Base-by-base conservation (phyloP, 2,888 invertebrate genomes). In the Eretmocerus hayati region DNA sequence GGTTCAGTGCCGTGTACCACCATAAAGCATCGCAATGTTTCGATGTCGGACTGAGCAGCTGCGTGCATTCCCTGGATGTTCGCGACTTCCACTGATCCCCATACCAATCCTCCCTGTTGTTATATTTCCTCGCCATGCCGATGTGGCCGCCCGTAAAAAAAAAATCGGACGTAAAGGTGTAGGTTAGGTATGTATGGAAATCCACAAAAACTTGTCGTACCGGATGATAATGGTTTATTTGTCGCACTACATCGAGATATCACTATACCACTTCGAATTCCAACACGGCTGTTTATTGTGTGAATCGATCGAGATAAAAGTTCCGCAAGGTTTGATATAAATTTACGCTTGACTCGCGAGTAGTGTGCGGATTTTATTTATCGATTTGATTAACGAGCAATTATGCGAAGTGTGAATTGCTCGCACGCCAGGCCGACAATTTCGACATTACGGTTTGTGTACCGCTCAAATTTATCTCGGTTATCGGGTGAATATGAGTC, bases 11-110 rank as follows among this genome's bases (percentile, higher is more conserved):
- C 63, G 60, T 56, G 69, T 70, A 71, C 71, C 71, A 70, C 70
- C 71, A 71, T 71, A 70, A 71, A 71, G 71, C 71, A 71, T 70
- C 67, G 69, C 71, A 65, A 71, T 69, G 71, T 71, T 70, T 68
- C 69, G 69, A 71, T 69, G 70, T 69, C 67, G n/a, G n/a, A n/a
- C n/a, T n/a, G n/a, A n/a, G n/a, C n/a, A n/a, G n/a, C n/a, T 65
- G 67, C 64, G 64, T 64, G 69, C 69, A 69, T 69, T 69, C 69
- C 67, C 67, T 66, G 67, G 63, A 66, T 65, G 62, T 63, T 64
- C 67, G 67, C 69, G 67, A 69, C 68, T 69, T 70, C 69, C 70
- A 67, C 67, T 66, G 66, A 58, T 62, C 62, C 67, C 64, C 64
- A 57, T 65, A 63, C 65, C 48, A 53, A 48, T 48, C 48, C 48